These are phyloP conservation scores for Arion vulgaris DNA, from an alignment of 1,140 invertebrate species.

Conservation along the genomic window DNA sequence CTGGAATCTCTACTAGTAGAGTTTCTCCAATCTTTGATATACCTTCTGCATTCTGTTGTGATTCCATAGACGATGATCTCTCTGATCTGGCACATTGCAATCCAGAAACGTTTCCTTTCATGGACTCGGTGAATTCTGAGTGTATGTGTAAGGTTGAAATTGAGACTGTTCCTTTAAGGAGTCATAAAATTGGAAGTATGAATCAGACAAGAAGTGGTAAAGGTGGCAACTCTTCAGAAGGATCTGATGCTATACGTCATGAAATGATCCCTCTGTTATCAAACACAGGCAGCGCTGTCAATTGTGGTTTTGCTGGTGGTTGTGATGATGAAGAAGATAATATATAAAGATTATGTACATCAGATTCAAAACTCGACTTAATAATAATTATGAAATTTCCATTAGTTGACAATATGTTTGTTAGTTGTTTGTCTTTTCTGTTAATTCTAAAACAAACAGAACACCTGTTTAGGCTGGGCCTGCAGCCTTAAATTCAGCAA, in stretches of 20 bases:
- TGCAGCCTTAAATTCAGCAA: no score
- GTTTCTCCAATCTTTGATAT: conserved; percentile 3
- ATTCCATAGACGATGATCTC: background rate
- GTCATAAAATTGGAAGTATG: background rate
- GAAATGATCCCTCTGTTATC: conserved; percentile 16
- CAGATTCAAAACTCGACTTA: background rate
- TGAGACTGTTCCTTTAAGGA: background rate
- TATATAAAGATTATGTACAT: background rate
- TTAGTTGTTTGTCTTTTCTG: no score
- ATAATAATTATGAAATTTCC: background rate
- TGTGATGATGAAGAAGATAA: conserved; percentile 26
- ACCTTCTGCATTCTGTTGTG: conserved; percentile 7
- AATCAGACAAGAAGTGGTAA: background rate
- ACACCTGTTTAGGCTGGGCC: no score
- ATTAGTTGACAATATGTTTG: background rate
- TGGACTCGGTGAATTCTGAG: conserved; percentile 7
- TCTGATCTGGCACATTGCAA: background rate
- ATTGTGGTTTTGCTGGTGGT: background rate
- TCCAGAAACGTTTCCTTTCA: conserved; percentile 4
- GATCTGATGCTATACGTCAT: background rate
- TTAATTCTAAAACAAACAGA: no score
- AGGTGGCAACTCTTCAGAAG: background rate
- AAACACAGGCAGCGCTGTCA: background rate
- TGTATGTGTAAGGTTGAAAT: background rate
- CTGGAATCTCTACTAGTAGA: background rate